Evolutionary conservation across 2,888 invertebrate genomes (phyloP).

Genomic region (Autographa gamma): DNA sequence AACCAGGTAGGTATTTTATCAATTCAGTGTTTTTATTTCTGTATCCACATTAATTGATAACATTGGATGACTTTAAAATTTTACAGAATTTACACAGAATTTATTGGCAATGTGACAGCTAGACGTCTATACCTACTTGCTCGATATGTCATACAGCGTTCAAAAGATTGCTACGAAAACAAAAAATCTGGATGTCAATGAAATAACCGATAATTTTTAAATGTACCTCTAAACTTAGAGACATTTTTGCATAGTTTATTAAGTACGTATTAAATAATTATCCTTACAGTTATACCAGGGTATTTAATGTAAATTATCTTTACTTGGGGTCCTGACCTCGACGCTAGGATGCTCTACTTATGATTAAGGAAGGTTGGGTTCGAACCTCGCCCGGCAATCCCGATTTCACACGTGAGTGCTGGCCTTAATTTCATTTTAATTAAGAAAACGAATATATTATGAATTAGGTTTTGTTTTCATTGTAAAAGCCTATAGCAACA

Average conservation of each 20-base stretch:
- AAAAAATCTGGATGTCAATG: too few species aligned
- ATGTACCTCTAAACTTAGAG: too few species aligned
- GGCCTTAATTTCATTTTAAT: constrained; percentile 7
- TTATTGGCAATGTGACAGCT: neutral
- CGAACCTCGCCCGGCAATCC: constrained; percentile 7
- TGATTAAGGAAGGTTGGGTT: constrained; percentile 10
- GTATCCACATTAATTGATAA: too few species aligned
- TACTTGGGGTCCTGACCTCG: neutral
- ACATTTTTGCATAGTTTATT: neutral
- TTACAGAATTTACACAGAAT: neutral
- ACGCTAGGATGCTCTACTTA: constrained; percentile 5
- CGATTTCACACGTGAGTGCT: constrained; percentile 6
- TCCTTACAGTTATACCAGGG: neutral
- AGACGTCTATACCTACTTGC: too few species aligned
- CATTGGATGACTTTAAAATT: too few species aligned
- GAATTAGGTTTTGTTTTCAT: constrained; percentile 1
- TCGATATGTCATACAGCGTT: too few species aligned
- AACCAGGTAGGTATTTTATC: neutral
- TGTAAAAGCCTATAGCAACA: neutral
- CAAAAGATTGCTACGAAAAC: too few species aligned
- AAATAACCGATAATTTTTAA: too few species aligned
- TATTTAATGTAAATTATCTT: neutral
- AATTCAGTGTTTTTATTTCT: neutral
- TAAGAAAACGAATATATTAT: constrained; percentile 8
- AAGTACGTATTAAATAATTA: neutral